These are phyloP conservation scores for Hippocampus mohnikei DNA, from an alignment of 2,113 vertebrate species.

Conservation along the genomic window DNA sequence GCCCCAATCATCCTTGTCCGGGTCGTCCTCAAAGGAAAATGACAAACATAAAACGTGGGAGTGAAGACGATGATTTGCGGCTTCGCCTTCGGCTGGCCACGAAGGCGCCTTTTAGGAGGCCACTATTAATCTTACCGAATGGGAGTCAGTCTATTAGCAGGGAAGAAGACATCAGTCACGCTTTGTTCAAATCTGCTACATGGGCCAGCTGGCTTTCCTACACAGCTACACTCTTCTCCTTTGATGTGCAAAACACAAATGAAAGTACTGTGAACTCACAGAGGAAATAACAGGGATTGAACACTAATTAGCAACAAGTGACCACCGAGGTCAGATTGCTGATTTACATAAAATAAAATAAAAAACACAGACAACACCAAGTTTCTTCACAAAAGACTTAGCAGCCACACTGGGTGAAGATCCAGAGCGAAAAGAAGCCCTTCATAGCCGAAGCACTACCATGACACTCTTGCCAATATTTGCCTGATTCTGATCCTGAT, in stretches of 20 bases:
- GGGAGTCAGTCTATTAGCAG: background rate
- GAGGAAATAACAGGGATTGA: background rate
- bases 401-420: background rate
- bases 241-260: background rate
- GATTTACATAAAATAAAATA: background rate
- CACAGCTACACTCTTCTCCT: background rate
- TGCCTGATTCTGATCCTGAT: background rate
- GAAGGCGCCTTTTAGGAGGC: background rate
- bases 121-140: background rate
- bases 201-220: background rate
- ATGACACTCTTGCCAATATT: background rate
- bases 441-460: no score
- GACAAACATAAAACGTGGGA: constrained; percentile 1
- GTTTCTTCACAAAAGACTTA: background rate
- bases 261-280: background rate
- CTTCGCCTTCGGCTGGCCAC: background rate
- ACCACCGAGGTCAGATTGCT: background rate
- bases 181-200: background rate
- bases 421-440: background rate
- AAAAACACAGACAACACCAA: background rate
- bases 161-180: constrained; percentile 3
- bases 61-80: constrained; percentile 3
- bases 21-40: background rate
- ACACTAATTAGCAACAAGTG: background rate
- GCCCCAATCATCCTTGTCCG: background rate